Conservation (phyloP, 2,797 vertebrate genomes). For the Mormyrops boulengeri region DNA sequence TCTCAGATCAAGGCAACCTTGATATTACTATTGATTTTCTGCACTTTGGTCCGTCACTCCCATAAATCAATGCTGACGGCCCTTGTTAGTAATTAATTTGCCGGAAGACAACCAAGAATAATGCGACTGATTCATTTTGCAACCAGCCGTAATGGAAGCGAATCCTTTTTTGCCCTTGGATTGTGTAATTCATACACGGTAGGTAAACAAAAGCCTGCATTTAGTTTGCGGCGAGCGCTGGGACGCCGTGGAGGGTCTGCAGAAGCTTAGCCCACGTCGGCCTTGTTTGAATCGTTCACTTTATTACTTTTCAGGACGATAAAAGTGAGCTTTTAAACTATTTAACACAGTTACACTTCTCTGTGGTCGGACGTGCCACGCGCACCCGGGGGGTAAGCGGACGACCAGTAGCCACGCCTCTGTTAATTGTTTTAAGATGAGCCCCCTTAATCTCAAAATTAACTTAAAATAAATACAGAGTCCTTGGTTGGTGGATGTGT, state of each 20-base stretch:
- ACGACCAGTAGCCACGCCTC: not conserved
- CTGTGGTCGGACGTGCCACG: not conserved
- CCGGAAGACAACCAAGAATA: constrained; percentile 39
- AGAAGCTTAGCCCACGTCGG: not conserved
- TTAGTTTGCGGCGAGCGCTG: not conserved
- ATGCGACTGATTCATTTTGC: constrained; percentile 37
- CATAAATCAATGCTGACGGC: constrained; percentile 42
- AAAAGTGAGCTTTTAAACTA: not conserved
- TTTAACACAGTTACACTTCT: not conserved
- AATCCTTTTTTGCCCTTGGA: constrained; percentile 22
- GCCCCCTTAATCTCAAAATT: not conserved
- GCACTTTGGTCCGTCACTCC: constrained; percentile 25
- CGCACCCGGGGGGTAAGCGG: not conserved
- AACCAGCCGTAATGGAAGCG: constrained; percentile 20
- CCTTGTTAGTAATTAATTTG: constrained; percentile 48
- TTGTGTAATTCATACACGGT: not conserved
- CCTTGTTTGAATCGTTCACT: not conserved
- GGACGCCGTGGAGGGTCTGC: not conserved
- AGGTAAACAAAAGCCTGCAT: not conserved
- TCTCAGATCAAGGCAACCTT: constrained; percentile 21
- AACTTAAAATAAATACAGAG: not conserved
- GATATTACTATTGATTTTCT: constrained; percentile 28
- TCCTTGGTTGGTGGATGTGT: not conserved
- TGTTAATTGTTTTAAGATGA: not conserved
- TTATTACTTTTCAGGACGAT: not conserved